Evolutionary conservation across 2,113 vertebrate species (phyloP).

Genomic region (Saiga tatarica): DNA sequence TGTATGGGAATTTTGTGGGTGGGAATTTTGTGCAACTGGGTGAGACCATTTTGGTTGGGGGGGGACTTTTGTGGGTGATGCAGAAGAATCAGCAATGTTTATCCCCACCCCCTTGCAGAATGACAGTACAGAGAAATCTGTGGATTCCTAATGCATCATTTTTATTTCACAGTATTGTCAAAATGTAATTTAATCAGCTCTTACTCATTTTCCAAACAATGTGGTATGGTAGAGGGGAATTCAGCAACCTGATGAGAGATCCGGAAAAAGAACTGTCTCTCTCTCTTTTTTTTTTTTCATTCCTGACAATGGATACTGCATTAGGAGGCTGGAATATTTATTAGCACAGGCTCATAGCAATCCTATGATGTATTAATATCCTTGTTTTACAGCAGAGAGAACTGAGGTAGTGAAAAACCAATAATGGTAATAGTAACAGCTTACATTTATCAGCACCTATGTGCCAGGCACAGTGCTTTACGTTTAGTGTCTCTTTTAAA

Average conservation of each 20-base stretch:
- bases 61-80: conserved; percentile 29
- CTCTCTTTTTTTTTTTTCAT: background rate
- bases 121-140: conserved; percentile 50
- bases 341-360: background rate
- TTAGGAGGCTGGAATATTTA: background rate
- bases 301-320: background rate
- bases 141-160: conserved; percentile 60
- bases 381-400: background rate
- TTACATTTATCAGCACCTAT: background rate
- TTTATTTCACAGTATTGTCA: conserved; percentile 50
- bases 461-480: background rate
- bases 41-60: conserved; percentile 18
- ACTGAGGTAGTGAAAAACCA: background rate
- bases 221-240: conserved; percentile 55
- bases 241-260: conserved; percentile 24
- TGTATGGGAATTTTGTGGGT: conserved; percentile 36
- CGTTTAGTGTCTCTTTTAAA: background rate
- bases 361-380: background rate
- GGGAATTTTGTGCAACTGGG: background rate
- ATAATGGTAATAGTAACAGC: background rate
- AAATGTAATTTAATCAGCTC: conserved; percentile 55
- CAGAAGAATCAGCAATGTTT: background rate
- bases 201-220: conserved; percentile 62
- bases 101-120: conserved; percentile 33
- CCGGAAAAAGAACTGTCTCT: background rate